Conservation (phyloP, 1,140 invertebrate genomes). For the Solenopsis invicta region DNA sequence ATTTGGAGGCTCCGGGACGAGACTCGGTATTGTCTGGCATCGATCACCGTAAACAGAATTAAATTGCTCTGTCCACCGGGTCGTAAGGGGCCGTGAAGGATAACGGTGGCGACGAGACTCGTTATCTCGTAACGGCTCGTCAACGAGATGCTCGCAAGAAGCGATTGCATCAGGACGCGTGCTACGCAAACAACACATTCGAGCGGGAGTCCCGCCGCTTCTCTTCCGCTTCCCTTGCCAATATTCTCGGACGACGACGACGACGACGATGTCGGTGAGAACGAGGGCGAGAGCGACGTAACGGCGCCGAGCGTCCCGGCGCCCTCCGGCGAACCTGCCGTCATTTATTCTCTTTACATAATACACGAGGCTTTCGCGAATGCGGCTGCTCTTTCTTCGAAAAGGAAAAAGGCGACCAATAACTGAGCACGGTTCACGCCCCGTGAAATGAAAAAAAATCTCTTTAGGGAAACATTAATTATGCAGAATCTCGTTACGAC, state of each 20-base stretch:
- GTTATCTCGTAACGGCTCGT: constrained; percentile 67
- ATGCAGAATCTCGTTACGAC: constrained; percentile 6
- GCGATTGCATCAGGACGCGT: neutral
- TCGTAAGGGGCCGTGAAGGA: constrained; percentile 52
- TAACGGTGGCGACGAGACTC: constrained; percentile 66
- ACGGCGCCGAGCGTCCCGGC: constrained; percentile 83
- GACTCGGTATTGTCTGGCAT: constrained; percentile 36
- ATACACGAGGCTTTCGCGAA: constrained; percentile 69
- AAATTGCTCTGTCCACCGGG: constrained; percentile 50
- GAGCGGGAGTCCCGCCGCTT: neutral
- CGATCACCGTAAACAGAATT: constrained; percentile 64
- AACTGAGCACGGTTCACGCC: neutral
- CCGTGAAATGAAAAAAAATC: neutral
- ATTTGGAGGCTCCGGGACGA: neutral
- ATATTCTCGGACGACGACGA: constrained; percentile 17
- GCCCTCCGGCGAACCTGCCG: constrained; percentile 72
- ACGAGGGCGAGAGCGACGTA: constrained; percentile 47
- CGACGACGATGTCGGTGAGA: constrained; percentile 14
- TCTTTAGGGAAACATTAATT: neutral
- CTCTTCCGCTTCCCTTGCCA: neutral
- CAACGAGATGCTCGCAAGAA: constrained; percentile 14
- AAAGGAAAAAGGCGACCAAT: neutral
- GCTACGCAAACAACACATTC: constrained; percentile 19
- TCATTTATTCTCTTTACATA: constrained; percentile 82
- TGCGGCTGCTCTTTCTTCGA: neutral